Evolutionary conservation across 2,113 vertebrate species (phyloP), one percentile per base, ranked within the genome.

Genomic region (Typhlomys cinereus): DNA sequence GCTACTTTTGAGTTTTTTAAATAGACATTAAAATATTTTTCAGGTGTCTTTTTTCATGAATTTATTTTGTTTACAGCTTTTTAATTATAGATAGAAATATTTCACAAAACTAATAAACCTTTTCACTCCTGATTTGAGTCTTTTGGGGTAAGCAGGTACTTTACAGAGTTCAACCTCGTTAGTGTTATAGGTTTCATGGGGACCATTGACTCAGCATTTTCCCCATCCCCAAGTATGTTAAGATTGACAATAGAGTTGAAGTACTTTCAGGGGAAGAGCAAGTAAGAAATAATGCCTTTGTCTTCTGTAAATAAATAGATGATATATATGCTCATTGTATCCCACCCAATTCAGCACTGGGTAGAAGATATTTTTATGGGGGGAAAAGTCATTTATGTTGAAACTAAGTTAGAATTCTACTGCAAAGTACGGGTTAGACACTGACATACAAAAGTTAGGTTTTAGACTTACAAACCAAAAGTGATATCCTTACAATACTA

Each of bases 281-380:
- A 85, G 71, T 74, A 48, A 21, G n/a, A 82, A 85, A 70, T 84
- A 48, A 44, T 64, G 5, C 46, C 90, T 85, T 39, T 50, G 9
- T 80, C 8, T 89, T 76, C 20, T 93, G 1, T 70, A 89, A 85
- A 62, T 89, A 85, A 84, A 73, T n/a, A 84, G 21, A 14, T 83
- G 15, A 34, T 85, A 0, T 70, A n/a, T 25, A 34, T 23, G 11
- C 52, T 31, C 64, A 50, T 20, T 80, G 0, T 62, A 27, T 41
- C 41, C 14, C n/a, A 78, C 41, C 14, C n/a, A 78, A 41, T 64
- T 75, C 41, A 82, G 39, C 54, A 36, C 52, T 80, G 23, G 17
- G 14, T 57, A 93, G 67, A 92, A 76, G 17, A 31, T 71, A 34
- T 27, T 94, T 86, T 71, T 67, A 41, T 88, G 70, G 71, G 64